phyloP scores from a whole-genome alignment of 2,888 invertebrate genomes.

The Cryptus armator region DNA sequence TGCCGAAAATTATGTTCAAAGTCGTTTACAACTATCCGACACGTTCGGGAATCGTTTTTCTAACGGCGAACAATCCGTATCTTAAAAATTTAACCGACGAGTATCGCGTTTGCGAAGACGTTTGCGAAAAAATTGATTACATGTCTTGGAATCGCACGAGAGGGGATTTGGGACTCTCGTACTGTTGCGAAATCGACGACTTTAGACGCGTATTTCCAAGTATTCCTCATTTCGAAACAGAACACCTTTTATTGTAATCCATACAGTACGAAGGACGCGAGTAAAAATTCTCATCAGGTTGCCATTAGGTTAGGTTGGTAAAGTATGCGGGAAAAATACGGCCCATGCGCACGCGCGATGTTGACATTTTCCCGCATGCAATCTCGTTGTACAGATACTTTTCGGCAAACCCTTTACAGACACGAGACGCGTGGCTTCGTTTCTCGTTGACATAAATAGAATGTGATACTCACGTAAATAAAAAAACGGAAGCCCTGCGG shows the following conservation, averaged over 20 bases:
- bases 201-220: constrained; percentile 57
- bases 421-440: too few relatives aligned
- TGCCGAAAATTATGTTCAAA: constrained; percentile 88
- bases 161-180: constrained; percentile 78
- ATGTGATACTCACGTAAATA: too few relatives aligned
- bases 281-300: too few relatives aligned
- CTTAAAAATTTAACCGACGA: constrained; percentile 66
- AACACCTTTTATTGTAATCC: constrained; percentile 19
- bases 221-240: constrained; percentile 52
- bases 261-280: not conserved
- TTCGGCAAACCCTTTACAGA: too few relatives aligned
- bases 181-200: constrained; percentile 82
- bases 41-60: constrained; percentile 87
- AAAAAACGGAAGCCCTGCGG: too few relatives aligned
- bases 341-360: too few relatives aligned
- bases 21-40: constrained; percentile 86
- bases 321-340: too few relatives aligned
- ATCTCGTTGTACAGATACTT: too few relatives aligned
- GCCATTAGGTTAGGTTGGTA: too few relatives aligned
- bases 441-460: too few relatives aligned
- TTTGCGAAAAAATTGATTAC: constrained; percentile 77
- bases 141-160: constrained; percentile 75
- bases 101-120: constrained; percentile 77
- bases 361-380: too few relatives aligned
- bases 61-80: constrained; percentile 88